phyloP scores from a whole-genome alignment of 2,113 vertebrate species.

The Sinocyclocheilus anshuiensis region DNA sequence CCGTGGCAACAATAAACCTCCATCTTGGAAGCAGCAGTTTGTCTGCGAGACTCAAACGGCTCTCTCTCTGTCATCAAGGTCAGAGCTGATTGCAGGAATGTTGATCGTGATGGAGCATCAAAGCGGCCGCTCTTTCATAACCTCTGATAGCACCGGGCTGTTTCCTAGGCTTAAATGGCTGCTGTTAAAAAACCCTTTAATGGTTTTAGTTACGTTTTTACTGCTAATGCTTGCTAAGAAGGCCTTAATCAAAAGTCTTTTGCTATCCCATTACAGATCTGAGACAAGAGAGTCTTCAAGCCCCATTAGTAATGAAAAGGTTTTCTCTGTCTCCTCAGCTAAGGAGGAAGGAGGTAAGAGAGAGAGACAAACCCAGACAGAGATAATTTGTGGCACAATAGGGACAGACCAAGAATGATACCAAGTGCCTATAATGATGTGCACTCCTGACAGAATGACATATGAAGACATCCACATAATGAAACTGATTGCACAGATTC shows the following conservation, averaged over 20 bases:
- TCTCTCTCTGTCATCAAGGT: conserved; percentile 2
- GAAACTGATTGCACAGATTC: conserved; percentile 5
- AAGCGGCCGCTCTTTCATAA: background rate
- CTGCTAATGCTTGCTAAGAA: conserved; percentile 40
- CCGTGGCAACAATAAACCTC: conserved; percentile 43
- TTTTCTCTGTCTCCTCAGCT: conserved; percentile 24
- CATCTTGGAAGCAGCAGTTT: conserved; percentile 29
- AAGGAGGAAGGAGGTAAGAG: background rate
- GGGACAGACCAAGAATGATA: conserved; percentile 32
- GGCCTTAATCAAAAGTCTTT: conserved; percentile 38
- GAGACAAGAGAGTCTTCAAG: conserved; percentile 44
- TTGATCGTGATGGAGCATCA: conserved; percentile 16
- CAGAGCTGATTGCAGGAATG: conserved; percentile 9
- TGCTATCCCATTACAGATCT: conserved; percentile 40
- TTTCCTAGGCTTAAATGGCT: conserved; percentile 6
- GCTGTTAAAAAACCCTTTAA: background rate
- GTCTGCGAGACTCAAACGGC: background rate
- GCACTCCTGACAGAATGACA: conserved; percentile 20
- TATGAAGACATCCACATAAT: conserved; percentile 34
- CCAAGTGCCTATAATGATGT: conserved; percentile 45
- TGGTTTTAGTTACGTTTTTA: conserved; percentile 40
- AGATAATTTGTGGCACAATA: conserved; percentile 43
- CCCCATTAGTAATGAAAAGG: conserved; percentile 42
- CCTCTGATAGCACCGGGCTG: background rate
- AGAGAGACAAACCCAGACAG: conserved; percentile 12